Evolutionary conservation across 2,113 vertebrate genomes (phyloP).

Genomic region (Stigmatopora nigra): DNA sequence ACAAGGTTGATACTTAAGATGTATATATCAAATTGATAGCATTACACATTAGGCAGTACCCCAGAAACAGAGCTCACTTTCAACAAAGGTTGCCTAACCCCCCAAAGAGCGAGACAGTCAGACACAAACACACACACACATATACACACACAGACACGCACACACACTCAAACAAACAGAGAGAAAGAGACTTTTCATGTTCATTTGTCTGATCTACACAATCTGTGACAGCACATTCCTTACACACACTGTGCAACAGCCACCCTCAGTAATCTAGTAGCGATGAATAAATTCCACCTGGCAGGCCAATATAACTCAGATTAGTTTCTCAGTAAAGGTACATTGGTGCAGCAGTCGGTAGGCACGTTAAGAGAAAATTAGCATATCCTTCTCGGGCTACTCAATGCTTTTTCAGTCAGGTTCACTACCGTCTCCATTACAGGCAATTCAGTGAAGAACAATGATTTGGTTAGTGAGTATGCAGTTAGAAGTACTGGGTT

Average conservation of each 20-base stretch:
- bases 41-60: too few relatives aligned
- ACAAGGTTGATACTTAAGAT: too few relatives aligned
- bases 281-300: conserved; percentile 68
- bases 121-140: too few relatives aligned
- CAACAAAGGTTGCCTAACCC: conserved; percentile 6
- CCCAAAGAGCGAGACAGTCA: background rate
- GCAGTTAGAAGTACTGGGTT: conserved; percentile 23
- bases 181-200: conserved; percentile 30
- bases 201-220: conserved; percentile 67
- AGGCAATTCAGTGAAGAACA: conserved; percentile 18
- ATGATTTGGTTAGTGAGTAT: conserved; percentile 43
- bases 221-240: conserved; percentile 68
- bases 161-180: too few relatives aligned
- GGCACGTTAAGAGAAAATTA: conserved; percentile 58
- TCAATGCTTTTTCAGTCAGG: conserved; percentile 24
- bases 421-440: conserved; percentile 20
- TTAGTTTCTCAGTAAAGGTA: conserved; percentile 64
- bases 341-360: conserved; percentile 53
- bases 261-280: conserved; percentile 60
- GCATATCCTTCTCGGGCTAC: conserved; percentile 51
- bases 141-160: too few relatives aligned
- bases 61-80: background rate
- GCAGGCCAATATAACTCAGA: conserved; percentile 70
- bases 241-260: conserved; percentile 65
- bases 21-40: too few relatives aligned